Evolutionary conservation across 2,888 invertebrate species (phyloP).

Genomic region (Itoplectis maculator): DNA sequence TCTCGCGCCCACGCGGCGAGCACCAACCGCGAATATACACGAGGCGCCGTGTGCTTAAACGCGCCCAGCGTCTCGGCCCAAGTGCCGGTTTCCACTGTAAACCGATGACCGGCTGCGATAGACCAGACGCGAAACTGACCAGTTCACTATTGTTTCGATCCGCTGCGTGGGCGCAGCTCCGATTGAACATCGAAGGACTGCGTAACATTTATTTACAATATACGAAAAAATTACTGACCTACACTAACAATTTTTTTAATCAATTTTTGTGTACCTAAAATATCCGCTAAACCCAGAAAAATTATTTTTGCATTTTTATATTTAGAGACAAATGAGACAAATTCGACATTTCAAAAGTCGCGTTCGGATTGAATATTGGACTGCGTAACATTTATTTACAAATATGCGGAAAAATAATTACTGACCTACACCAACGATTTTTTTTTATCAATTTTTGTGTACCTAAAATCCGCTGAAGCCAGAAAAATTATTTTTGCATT

Average conservation of each 20-base stretch:
- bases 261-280: not conserved
- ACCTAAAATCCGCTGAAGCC: too few relatives aligned
- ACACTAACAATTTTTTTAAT: not conserved
- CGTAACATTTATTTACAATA: not conserved
- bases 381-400: not conserved
- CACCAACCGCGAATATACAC: conserved; percentile 4
- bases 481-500: too few relatives aligned
- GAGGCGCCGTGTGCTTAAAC: conserved; percentile 24
- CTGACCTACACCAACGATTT: not conserved
- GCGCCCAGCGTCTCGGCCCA: not conserved
- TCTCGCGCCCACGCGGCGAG: conserved; percentile 17
- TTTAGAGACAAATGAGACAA: too few relatives aligned
- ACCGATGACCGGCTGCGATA: conserved; percentile 2
- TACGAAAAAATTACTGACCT: not conserved
- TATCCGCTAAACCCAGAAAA: too few relatives aligned
- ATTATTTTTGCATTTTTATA: too few relatives aligned
- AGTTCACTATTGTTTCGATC: conserved; percentile 45
- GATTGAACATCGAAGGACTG: conserved; percentile 17
- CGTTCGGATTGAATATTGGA: conserved; percentile 23
- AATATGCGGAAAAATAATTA: not conserved
- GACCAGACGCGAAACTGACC: conserved; percentile 30
- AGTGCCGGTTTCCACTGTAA: not conserved
- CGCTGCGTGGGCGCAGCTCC: not conserved
- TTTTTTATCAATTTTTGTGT: not conserved
- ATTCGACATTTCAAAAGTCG: too few relatives aligned